These are phyloP conservation scores for Masnerella sp. DNA, from an alignment of 2,888 invertebrate species.

Conservation along the genomic window DNA sequence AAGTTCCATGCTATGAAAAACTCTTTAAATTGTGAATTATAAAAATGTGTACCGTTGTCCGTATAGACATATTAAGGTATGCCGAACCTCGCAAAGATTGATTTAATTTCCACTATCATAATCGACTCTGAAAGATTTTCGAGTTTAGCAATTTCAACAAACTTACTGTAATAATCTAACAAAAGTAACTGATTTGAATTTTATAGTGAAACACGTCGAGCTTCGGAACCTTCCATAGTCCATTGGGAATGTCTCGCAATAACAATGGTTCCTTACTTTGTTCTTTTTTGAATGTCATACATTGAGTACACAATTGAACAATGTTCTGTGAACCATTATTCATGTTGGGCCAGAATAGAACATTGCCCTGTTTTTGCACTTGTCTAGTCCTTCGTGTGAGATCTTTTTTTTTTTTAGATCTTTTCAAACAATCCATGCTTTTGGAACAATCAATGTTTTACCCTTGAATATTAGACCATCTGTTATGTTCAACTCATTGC, in stretches of 20 bases:
- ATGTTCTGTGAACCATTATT: background rate
- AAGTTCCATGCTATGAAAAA: slow-evolving; percentile 55
- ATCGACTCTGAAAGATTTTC: slow-evolving; percentile 8
- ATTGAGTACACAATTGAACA: background rate
- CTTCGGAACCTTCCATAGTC: slow-evolving; percentile 48
- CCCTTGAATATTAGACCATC: slow-evolving; percentile 48
- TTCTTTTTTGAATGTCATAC: background rate
- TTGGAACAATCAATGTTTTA: slow-evolving; percentile 56
- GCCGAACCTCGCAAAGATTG: slow-evolving; percentile 22
- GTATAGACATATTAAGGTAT: slow-evolving; percentile 47
- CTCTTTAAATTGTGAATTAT: slow-evolving; percentile 20
- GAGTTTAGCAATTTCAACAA: slow-evolving; percentile 43
- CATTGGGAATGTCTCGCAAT: slow-evolving; percentile 30
- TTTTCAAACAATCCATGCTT: background rate
- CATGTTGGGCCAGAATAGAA: background rate
- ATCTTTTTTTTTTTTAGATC: background rate
- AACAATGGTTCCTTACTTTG: slow-evolving; percentile 25
- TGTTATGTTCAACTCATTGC: background rate
- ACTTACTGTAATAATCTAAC: slow-evolving; percentile 52
- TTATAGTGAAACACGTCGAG: slow-evolving; percentile 47
- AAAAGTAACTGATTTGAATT: slow-evolving; percentile 32
- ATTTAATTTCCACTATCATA: slow-evolving; percentile 40
- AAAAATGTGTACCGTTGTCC: slow-evolving; percentile 40
- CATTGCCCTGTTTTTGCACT: background rate
- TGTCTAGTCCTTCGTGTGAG: background rate